Conservation (phyloP, 2,888 invertebrate species). For the Cerastis leucographa region DNA sequence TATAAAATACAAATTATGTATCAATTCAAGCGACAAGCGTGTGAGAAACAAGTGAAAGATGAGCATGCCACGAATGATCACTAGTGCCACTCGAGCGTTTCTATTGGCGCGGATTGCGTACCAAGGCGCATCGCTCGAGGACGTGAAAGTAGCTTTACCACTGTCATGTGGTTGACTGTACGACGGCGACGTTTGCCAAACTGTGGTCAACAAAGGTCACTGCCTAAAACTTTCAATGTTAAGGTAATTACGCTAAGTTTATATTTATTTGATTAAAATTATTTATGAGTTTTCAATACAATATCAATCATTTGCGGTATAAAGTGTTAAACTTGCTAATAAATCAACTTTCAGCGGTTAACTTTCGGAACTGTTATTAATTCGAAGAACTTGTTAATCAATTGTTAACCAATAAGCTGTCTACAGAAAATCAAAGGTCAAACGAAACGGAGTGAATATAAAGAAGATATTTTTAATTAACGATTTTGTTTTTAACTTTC, state of each 20-base stretch:
- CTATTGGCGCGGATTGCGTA: neutral
- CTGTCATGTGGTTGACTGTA: neutral
- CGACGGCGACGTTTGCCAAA: neutral
- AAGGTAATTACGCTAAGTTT: constrained; percentile 6
- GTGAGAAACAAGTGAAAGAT: neutral
- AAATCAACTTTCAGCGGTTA: constrained; percentile 49
- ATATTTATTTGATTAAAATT: constrained; percentile 14
- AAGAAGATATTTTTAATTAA: neutral
- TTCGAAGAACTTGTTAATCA: constrained; percentile 48
- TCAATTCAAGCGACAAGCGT: neutral
- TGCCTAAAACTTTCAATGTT: neutral
- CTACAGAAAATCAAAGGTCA: constrained; percentile 56
- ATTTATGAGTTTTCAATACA: constrained; percentile 39
- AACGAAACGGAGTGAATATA: neutral
- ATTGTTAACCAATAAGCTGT: constrained; percentile 35
- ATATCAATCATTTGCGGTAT: constrained; percentile 38
- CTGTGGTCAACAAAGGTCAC: neutral
- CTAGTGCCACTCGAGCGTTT: neutral
- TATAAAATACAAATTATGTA: no score
- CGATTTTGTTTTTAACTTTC: neutral
- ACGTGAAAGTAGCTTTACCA: neutral
- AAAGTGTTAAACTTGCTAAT: constrained; percentile 41
- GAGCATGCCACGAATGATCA: neutral
- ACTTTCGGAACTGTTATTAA: constrained; percentile 48
- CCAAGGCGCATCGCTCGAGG: neutral